Evolutionary conservation across 2,888 invertebrate species (phyloP).

Genomic region (Clostera curtula): DNA sequence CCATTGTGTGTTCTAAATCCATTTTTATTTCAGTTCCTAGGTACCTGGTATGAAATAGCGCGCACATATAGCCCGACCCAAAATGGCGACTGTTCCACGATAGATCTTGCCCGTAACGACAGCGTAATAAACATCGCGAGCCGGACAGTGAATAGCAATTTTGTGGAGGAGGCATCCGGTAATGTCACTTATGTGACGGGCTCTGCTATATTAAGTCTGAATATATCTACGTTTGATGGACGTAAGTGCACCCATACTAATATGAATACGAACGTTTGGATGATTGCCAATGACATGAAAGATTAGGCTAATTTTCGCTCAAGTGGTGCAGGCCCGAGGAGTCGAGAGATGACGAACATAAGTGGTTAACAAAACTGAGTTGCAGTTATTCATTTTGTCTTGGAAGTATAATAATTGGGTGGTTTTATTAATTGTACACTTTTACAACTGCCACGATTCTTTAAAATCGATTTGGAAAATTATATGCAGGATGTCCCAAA

Average conservation of each 20-base stretch:
- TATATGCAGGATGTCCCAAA: too few relatives aligned
- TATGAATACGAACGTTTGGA: not conserved
- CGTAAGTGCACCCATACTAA: constrained; percentile 39
- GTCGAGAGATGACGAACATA: too few relatives aligned
- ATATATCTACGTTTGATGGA: constrained; percentile 14
- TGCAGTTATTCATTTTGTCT: too few relatives aligned
- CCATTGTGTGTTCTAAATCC: too few relatives aligned
- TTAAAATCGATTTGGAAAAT: too few relatives aligned
- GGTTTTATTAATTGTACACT: too few relatives aligned
- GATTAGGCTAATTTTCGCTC: too few relatives aligned
- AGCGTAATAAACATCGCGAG: constrained; percentile 18
- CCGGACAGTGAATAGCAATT: constrained; percentile 37
- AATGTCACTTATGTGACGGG: constrained; percentile 17
- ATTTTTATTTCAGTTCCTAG: constrained; percentile 35
- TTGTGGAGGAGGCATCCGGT: constrained; percentile 29
- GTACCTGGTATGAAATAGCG: constrained; percentile 43
- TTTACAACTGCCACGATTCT: too few relatives aligned
- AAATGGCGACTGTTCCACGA: constrained; percentile 38
- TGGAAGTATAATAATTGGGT: too few relatives aligned
- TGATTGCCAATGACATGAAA: too few relatives aligned
- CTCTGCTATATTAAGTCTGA: constrained; percentile 30
- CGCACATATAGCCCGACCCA: constrained; percentile 25
- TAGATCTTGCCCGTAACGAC: constrained; percentile 20
- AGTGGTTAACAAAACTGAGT: too few relatives aligned
- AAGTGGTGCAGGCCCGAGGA: too few relatives aligned